Conservation (phyloP, 2,113 vertebrate genomes). For the Sigmodon hispidus region DNA sequence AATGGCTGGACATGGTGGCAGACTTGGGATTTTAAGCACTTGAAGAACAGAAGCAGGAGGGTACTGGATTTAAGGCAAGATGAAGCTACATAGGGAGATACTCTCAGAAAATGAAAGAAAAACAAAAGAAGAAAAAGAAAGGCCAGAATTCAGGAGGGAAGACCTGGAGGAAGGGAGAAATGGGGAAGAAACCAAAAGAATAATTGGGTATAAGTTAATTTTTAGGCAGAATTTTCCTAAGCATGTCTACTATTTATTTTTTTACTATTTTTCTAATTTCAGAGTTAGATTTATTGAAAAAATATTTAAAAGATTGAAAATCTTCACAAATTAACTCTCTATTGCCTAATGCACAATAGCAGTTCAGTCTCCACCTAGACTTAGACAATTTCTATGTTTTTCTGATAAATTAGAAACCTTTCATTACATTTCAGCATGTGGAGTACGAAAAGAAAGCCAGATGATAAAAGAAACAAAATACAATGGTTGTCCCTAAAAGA, state of each 20-base stretch:
- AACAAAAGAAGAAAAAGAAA: neutral
- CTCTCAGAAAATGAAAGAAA: neutral
- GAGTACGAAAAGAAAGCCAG: neutral
- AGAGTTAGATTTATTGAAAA: neutral
- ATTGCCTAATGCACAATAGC: neutral
- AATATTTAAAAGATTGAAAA: slow-evolving; percentile 5
- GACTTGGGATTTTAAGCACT: neutral
- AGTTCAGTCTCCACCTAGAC: neutral
- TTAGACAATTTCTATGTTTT: slow-evolving; percentile 12
- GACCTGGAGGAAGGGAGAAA: neutral
- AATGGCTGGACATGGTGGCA: neutral
- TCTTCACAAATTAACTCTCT: neutral
- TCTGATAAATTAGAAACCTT: neutral
- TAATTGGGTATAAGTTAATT: neutral
- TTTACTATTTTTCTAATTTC: neutral
- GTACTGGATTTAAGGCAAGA: neutral
- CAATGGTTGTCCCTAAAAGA: neutral
- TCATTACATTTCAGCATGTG: neutral
- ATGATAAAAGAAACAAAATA: neutral
- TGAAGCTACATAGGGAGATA: neutral
- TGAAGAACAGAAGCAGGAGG: neutral
- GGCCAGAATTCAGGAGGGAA: neutral
- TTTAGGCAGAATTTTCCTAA: neutral
- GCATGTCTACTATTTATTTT: neutral
- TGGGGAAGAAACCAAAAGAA: neutral